These are phyloP conservation scores for Chloropsis cyanopogon DNA, from an alignment of 2,113 vertebrate species.

Conservation along the genomic window DNA sequence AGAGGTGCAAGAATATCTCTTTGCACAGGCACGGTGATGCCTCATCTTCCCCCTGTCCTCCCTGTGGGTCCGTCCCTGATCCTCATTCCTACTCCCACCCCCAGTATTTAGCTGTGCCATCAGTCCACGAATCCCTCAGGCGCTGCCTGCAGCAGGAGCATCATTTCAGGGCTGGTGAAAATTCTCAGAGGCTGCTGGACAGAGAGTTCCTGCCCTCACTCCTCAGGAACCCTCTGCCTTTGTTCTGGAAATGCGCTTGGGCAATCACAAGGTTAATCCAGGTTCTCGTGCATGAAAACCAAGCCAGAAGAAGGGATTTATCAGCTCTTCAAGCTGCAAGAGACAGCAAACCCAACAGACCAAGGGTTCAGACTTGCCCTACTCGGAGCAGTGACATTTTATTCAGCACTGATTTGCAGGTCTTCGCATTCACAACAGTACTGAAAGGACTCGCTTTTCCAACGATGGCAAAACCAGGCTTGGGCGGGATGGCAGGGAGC, in stretches of 20 bases:
- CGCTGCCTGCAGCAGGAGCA: neutral
- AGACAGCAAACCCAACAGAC: neutral
- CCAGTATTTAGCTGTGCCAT: too few species aligned
- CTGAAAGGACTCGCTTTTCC: neutral
- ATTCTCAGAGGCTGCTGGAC: neutral
- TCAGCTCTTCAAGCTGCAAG: neutral
- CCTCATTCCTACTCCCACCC: neutral
- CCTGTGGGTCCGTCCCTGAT: neutral
- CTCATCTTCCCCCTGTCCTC: neutral
- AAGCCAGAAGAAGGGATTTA: neutral
- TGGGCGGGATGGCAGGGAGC: neutral
- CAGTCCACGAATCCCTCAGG: accelerated
- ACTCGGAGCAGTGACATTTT: neutral
- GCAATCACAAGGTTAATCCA: neutral
- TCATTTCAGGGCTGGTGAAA: neutral
- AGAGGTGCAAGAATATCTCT: neutral
- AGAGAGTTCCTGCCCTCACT: neutral
- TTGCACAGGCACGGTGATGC: accelerated
- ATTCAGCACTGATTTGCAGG: neutral
- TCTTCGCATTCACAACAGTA: neutral
- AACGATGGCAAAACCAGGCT: neutral
- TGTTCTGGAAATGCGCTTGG: neutral
- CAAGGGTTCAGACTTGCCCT: neutral
- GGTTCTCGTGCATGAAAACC: neutral
- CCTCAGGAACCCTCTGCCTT: neutral